Percentiles rank a stretch among this genome's conserved stretches.
Conservation (phyloP, 1,140 invertebrate species). For the Mizuhopecten yessoensis region DNA sequence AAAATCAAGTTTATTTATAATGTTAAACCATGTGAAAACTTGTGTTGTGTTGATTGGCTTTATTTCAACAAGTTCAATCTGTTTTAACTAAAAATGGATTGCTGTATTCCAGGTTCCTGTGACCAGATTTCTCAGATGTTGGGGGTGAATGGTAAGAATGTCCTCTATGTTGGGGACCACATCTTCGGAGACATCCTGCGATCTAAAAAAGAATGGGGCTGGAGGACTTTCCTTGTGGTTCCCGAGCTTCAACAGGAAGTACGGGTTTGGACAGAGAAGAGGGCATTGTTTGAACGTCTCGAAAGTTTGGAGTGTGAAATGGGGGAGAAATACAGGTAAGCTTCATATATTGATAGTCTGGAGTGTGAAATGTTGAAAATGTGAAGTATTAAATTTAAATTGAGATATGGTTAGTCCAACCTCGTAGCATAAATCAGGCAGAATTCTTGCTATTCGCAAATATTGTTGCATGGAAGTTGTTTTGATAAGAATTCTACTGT, state of each 20-base stretch:
- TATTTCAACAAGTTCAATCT: too few relatives aligned
- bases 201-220: slow-evolving; percentile 98
- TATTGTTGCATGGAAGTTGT: too few relatives aligned
- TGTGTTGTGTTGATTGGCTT: too few relatives aligned
- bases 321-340: slow-evolving; percentile 96
- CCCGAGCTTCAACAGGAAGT: slow-evolving; percentile 98
- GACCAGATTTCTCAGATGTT: slow-evolving; percentile 98
- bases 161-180: slow-evolving; percentile 97
- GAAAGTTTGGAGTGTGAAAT: slow-evolving; percentile 94
- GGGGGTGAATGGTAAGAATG: slow-evolving; percentile 98
- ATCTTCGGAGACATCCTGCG: slow-evolving; percentile 99
- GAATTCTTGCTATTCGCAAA: too few relatives aligned
- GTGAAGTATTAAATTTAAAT: too few relatives aligned
- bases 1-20: too few relatives aligned
- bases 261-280: slow-evolving; percentile 98
- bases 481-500: too few relatives aligned
- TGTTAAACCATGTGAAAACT: too few relatives aligned
- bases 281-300: slow-evolving; percentile 95
- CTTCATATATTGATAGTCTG: neutral
- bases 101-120: slow-evolving; percentile 89
- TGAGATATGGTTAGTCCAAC: too few relatives aligned
- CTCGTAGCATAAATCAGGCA: too few relatives aligned
- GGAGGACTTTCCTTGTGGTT: slow-evolving; percentile 99
- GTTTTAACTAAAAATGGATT: neutral
- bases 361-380: too few relatives aligned